Evolutionary conservation across 2,113 vertebrate species (phyloP), one percentile per base, ranked within the genome.

Genomic region (Corydoras maculifer): DNA sequence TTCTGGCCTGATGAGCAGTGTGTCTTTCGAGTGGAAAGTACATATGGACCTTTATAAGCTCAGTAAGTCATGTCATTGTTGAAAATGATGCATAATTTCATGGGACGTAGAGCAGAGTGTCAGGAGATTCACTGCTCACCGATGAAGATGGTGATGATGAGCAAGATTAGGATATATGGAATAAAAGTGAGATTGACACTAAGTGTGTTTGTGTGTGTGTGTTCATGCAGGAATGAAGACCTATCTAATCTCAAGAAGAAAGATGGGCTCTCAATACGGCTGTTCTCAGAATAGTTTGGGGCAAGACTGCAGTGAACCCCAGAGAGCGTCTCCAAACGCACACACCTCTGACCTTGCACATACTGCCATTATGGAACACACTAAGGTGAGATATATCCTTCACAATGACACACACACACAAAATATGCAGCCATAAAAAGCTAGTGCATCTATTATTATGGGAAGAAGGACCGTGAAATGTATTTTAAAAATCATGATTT

Each of bases 221-320:
- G 59, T 57, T 14, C n/a, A 5, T 57, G 54, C 14, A 57, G 54
- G 54, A 15, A n/a, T 57, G 3, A 57, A 15, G 3, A 57, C 54
- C 3, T 57, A 57, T 57, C 54, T 57, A 15, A 57, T 57, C 14
- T 57, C 54, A 15, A n/a, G 54, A n/a, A 57, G 54, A 8, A 57
- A 57, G 13, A n/a, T 57, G 54, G 54, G 54, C 3, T 57, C 14
- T n/a, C 54, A 57, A 14, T 57, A n/a, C 54, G 54, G 54, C 7
- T 57, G 54, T n/a, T 57, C 54, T 57, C 54, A 57, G 13, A 57
- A 57, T 7, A 57, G 54, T 57, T 57, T 57, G 54, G 54, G 54
- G 54, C 14, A n/a, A n/a, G 54, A 57, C 13, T 15, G 12, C 54
- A n/a, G 7, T 15, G 54, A 57, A n/a, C 13, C 54, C 12, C 54